A percentile compares a stretch with the other conserved stretches of the same genome.
These are phyloP conservation scores for Petroica traversi DNA, from an alignment of 2,113 vertebrate species.

Conservation along the genomic window DNA sequence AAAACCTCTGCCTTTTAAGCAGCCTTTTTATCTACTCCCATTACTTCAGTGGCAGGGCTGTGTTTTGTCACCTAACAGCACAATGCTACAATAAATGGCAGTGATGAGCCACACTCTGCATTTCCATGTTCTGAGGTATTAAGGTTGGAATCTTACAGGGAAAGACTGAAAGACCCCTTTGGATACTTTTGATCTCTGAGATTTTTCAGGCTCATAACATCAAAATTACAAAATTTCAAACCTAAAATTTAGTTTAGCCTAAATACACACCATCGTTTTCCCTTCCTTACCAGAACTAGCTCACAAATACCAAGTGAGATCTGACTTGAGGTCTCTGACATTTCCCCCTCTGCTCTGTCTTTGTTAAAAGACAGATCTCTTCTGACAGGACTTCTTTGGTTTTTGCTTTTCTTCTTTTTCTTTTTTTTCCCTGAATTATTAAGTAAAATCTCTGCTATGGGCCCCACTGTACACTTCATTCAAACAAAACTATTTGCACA, in stretches of 20 bases:
- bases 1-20: not conserved
- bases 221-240: not conserved
- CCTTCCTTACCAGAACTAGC: not conserved
- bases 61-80: not conserved
- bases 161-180: rapidly evolving
- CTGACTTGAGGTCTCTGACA: not conserved
- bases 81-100: not conserved
- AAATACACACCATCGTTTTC: not conserved
- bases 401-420: not conserved
- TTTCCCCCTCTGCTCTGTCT: not conserved
- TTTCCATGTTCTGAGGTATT: rapidly evolving
- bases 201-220: not conserved
- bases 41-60: not conserved
- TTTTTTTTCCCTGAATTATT: not conserved
- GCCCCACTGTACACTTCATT: not conserved
- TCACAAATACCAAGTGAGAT: not conserved
- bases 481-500: not conserved
- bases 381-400: not conserved
- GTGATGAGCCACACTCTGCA: rapidly evolving
- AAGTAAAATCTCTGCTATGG: not conserved
- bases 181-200: not conserved
- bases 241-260: not conserved
- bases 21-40: not conserved
- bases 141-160: not conserved
- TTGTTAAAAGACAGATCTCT: not conserved